Percentiles rank a stretch among this genome's conserved stretches.
phyloP scores from a whole-genome alignment of 2,797 vertebrate species.

The Heterohyrax brucei region DNA sequence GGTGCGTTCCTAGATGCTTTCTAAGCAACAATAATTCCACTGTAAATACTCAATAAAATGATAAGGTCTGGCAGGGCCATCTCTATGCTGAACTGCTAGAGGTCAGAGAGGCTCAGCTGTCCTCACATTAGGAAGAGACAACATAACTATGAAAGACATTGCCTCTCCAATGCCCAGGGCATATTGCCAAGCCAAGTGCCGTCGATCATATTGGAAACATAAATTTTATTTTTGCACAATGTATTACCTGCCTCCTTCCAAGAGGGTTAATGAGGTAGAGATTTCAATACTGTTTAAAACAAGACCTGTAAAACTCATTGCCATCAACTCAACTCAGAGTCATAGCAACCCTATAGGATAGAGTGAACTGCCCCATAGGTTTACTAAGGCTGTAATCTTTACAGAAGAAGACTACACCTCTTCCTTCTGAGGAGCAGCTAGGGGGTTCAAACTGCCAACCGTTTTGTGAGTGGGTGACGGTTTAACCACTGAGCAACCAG shows the following conservation, averaged over 20 bases:
- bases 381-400: neutral
- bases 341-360: neutral
- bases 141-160: neutral
- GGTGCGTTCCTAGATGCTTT: neutral
- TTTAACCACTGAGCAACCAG: neutral
- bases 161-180: neutral
- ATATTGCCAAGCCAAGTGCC: no score
- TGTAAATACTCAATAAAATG: constrained; percentile 19
- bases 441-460: neutral
- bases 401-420: neutral
- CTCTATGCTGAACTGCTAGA: constrained; percentile 1
- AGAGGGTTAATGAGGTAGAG: constrained; percentile 36
- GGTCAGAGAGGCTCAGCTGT: constrained; percentile 38
- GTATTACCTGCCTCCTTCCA: constrained; percentile 45
- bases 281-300: constrained; percentile 4
- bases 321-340: neutral
- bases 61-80: neutral
- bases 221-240: constrained; percentile 59
- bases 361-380: neutral
- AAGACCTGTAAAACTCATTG: neutral
- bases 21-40: neutral
- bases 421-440: no score
- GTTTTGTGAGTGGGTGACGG: neutral
- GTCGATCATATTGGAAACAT: constrained; percentile 46
- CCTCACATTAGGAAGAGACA: neutral